Percentiles rank a stretch among this genome's conserved stretches.
Conservation (phyloP, 2,113 vertebrate genomes). For the Marmota monax region DNA sequence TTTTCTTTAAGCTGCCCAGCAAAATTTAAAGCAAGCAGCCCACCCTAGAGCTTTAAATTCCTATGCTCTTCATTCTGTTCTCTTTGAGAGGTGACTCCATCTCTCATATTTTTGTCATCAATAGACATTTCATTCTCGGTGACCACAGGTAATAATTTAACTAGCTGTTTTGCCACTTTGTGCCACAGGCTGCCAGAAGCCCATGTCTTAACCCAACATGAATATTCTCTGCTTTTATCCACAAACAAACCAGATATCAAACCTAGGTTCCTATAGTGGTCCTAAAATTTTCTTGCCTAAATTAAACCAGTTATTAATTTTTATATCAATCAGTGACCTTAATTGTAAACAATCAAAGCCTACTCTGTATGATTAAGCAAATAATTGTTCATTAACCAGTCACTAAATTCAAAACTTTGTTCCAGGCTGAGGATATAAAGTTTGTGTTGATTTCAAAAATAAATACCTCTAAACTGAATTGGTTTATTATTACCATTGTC, state of each 20-base stretch:
- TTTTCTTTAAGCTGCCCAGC: constrained; percentile 49
- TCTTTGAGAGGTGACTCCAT: constrained; percentile 17
- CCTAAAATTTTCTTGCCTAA: not conserved
- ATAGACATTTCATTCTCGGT: constrained; percentile 38
- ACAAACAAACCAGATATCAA: constrained; percentile 4
- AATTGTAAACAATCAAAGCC: not conserved
- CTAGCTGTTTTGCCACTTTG: constrained; percentile 35
- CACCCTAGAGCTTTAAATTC: constrained; percentile 10
- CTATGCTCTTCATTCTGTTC: not conserved
- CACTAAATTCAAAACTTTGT: not conserved
- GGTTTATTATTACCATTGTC: not conserved
- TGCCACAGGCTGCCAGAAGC: not conserved
- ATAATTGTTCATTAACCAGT: not conserved
- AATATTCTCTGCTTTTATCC: not conserved
- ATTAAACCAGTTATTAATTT: not conserved
- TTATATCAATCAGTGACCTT: accelerated
- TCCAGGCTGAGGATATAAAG: accelerated
- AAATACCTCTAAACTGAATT: not conserved
- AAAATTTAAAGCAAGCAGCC: constrained; percentile 48
- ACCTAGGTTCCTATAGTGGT: not conserved
- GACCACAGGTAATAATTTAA: constrained; percentile 66
- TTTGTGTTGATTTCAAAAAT: not conserved
- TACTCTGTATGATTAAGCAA: not conserved
- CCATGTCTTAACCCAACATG: not conserved
- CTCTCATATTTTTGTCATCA: not conserved